Conservation (phyloP, 2,888 invertebrate species). For the Lampropteryx suffumata region DNA sequence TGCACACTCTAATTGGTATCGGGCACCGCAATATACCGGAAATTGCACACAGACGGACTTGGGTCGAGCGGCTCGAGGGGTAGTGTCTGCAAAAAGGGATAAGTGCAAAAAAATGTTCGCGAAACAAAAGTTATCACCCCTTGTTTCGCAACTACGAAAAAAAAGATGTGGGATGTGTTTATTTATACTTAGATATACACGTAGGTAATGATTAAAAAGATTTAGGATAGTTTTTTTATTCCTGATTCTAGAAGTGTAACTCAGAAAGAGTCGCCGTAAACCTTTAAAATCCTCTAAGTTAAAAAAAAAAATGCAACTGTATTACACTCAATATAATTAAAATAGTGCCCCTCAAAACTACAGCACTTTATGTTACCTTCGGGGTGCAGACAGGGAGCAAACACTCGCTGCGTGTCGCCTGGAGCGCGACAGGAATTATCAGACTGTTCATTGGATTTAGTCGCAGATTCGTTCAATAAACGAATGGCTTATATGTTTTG, state of each 20-base stretch:
- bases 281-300: too few species aligned
- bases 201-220: too few species aligned
- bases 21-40: constrained; percentile 8
- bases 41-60: constrained; percentile 1
- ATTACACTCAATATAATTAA: too few species aligned
- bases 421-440: constrained; percentile 42
- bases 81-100: not conserved
- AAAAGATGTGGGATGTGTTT: too few species aligned
- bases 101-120: not conserved
- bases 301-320: too few species aligned
- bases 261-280: too few species aligned
- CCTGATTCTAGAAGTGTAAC: too few species aligned
- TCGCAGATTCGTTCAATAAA: constrained; percentile 31
- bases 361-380: not conserved
- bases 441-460: constrained; percentile 39
- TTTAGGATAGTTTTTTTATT: too few species aligned
- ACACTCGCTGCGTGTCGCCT: constrained; percentile 28
- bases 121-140: too few species aligned
- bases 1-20: constrained; percentile 16
- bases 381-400: constrained; percentile 18
- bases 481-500: constrained; percentile 10
- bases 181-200: too few species aligned
- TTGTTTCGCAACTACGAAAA: too few species aligned
- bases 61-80: not conserved
- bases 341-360: too few species aligned